Conservation (phyloP, 2,888 invertebrate species). For the Nebria brevicollis region DNA sequence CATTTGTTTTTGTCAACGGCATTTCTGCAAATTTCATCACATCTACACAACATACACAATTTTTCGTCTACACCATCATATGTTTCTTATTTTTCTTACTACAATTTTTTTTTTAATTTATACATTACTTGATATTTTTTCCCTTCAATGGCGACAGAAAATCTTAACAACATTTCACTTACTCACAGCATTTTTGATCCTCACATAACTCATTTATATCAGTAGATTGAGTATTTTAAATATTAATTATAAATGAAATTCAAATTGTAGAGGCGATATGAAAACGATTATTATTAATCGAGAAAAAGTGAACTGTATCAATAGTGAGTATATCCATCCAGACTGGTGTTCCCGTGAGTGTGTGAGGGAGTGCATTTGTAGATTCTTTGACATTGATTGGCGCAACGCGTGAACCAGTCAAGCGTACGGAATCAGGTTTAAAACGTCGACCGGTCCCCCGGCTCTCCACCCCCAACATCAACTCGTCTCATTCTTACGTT, state of each 20-base stretch:
- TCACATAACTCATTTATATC: too few species aligned
- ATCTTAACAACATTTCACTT: too few species aligned
- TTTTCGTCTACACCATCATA: not conserved
- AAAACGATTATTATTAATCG: too few species aligned
- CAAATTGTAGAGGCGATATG: too few species aligned
- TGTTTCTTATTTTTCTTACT: too few species aligned
- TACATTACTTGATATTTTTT: too few species aligned
- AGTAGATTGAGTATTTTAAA: too few species aligned
- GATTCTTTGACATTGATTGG: constrained; percentile 60
- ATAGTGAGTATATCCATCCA: not conserved
- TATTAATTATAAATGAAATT: too few species aligned
- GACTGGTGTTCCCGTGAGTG: not conserved
- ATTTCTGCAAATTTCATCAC: not conserved
- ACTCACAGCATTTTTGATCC: too few species aligned
- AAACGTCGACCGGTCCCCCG: constrained; percentile 55
- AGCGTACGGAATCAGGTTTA: constrained; percentile 65
- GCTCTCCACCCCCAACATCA: not conserved
- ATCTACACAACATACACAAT: constrained; percentile 5
- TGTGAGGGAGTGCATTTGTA: constrained; percentile 46
- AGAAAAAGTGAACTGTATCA: not conserved
- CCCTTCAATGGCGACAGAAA: too few species aligned
- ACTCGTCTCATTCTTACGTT: not conserved
- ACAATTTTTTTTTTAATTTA: too few species aligned
- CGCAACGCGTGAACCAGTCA: constrained; percentile 62
- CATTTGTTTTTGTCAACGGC: constrained; percentile 1